Evolutionary conservation across 2,797 vertebrate genomes (phyloP).

Genomic region (Neoniphon sammara): DNA sequence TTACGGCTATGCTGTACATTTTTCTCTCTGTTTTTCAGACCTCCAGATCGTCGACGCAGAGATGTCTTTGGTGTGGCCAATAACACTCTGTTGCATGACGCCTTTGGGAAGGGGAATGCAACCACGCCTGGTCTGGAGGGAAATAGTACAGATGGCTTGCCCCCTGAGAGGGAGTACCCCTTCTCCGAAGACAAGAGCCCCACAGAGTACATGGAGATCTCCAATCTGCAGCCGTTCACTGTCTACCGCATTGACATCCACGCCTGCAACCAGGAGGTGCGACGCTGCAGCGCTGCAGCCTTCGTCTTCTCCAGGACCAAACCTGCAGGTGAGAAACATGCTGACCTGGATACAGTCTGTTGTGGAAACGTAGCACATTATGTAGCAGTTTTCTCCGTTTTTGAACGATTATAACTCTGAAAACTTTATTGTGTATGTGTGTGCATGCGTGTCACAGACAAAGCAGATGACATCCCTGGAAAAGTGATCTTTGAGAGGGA

Average conservation of each 20-base stretch:
- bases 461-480: constrained; percentile 95
- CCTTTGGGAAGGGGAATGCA: constrained; percentile 73
- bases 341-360: not conserved
- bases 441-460: constrained; percentile 81
- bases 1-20: constrained; percentile 1
- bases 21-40: constrained; percentile 69
- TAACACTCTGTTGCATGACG: constrained; percentile 76
- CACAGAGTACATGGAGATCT: constrained; percentile 89
- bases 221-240: constrained; percentile 92
- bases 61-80: constrained; percentile 89
- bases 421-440: not conserved
- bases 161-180: constrained; percentile 85
- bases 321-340: constrained; percentile 87
- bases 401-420: not conserved
- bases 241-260: constrained; percentile 97
- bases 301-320: constrained; percentile 97
- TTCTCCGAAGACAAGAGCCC: constrained; percentile 88
- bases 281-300: constrained; percentile 92
- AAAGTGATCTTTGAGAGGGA: constrained; percentile 86
- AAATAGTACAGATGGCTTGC: constrained; percentile 86
- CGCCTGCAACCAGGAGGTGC: constrained; percentile 94
- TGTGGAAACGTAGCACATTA: not conserved
- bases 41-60: constrained; percentile 89
- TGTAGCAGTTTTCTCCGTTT: not conserved
- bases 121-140: constrained; percentile 73